Base-by-base conservation (phyloP, 2,888 invertebrate genomes). In the Dicyrtoma fusca region DNA sequence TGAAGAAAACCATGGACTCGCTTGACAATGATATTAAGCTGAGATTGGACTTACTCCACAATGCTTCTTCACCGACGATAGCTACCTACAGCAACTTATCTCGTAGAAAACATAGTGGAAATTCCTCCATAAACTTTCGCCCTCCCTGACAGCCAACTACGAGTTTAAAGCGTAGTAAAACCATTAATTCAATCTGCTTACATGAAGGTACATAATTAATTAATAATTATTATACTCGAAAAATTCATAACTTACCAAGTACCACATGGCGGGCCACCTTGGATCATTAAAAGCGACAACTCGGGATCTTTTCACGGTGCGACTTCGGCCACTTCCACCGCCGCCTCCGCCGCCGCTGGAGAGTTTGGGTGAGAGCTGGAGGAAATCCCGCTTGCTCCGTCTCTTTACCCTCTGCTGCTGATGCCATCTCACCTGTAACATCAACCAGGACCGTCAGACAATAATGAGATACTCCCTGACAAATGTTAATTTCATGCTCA, bases 181-280 rank as follows among this genome's bases (percentile, higher is more conserved):
- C n/a, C n/a, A n/a, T n/a, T n/a, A n/a, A n/a, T n/a, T n/a, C n/a
- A n/a, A n/a, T n/a, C n/a, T n/a, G 45, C 13, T 45, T 13, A 45
- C 13, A 8, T 8, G 53, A 17, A 53, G 3, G 17, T 53, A 53
- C 53, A 49, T 49, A 49, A 49, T 49, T n/a, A 49, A 49, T 49
- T 17, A 14, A 17, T 17, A 14, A 19, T 11, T 11, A 53, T 10
- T 21, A 53, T 53, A 53, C n/a, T n/a, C n/a, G 2, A 19, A 53
- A 17, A 53, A 53, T 10, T 10, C 11, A 25, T 11, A 45, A 90
- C 94, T 90, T 87, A 96, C 96, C 89, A 97, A 86, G 86, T 97
- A 97, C 97, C 97, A 97, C 95, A 95, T 96, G 81, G 90, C 90
- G 45, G 91, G 89, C 97, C 97, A 97, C 85, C 92, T 91, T 44